Evolutionary conservation across 2,797 vertebrate species (phyloP).

Genomic region (Brachymystax lenok): DNA sequence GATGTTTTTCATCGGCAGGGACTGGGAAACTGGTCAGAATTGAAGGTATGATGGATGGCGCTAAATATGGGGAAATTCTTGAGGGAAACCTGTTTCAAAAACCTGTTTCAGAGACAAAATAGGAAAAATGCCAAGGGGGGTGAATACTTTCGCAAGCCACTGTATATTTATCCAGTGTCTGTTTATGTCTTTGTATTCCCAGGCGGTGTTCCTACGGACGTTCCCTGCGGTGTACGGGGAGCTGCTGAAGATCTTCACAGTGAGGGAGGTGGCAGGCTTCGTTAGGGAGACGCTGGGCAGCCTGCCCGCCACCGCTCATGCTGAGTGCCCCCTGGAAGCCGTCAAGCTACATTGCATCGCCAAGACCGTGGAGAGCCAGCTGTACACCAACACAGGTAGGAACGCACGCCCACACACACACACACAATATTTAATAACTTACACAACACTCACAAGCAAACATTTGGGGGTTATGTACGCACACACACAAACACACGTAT

Average conservation of each 20-base stretch:
- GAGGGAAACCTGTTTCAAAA: no score
- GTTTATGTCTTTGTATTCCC: constrained; percentile 3
- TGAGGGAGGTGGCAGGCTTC: constrained; percentile 92
- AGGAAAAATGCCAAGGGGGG: no score
- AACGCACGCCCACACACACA: background rate
- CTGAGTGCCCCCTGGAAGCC: constrained; percentile 90
- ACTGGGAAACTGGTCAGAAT: no score
- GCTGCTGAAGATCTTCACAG: constrained; percentile 92
- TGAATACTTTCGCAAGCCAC: background rate
- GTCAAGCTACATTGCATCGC: constrained; percentile 94
- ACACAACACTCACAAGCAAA: background rate
- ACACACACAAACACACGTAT: background rate
- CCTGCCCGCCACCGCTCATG: constrained; percentile 84
- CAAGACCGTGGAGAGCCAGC: constrained; percentile 93
- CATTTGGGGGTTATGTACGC: no score
- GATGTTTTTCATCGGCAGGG: no score
- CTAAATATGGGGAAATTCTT: no score
- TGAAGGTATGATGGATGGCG: no score
- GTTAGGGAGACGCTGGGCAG: constrained; percentile 93
- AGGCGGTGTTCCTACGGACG: constrained; percentile 94
- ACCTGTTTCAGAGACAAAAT: no score
- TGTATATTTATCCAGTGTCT: background rate
- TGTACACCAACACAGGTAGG: constrained; percentile 89
- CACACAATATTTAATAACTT: background rate
- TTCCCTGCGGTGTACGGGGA: constrained; percentile 92